Conservation (phyloP, 2,888 invertebrate species). For the Yponomeuta sedellus region DNA sequence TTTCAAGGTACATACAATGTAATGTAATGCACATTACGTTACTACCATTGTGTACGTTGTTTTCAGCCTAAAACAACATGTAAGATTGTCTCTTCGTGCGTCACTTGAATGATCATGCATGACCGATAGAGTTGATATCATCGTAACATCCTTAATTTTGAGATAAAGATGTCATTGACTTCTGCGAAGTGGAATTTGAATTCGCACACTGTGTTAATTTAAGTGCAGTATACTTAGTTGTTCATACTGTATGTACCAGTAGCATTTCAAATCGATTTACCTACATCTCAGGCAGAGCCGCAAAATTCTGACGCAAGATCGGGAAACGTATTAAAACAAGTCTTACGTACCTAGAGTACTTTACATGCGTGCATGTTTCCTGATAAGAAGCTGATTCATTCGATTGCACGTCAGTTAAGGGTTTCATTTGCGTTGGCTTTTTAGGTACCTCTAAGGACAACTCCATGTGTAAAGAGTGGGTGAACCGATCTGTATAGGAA, state of each 20-base stretch:
- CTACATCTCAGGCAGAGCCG: neutral
- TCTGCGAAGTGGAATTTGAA: neutral
- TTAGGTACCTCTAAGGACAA: neutral
- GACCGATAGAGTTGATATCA: slow-evolving; percentile 5
- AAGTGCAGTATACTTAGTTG: neutral
- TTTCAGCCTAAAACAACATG: neutral
- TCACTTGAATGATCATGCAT: slow-evolving; percentile 4
- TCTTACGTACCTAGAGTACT: neutral
- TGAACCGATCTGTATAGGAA: no score
- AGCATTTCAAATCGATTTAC: neutral
- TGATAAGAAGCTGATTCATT: neutral
- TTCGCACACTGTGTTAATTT: neutral
- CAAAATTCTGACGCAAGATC: neutral
- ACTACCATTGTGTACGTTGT: neutral
- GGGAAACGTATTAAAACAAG: no score
- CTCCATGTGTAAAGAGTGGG: no score
- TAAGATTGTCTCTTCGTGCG: neutral
- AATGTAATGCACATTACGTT: no score
- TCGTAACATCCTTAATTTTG: neutral
- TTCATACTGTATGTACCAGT: neutral
- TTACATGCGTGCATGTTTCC: neutral
- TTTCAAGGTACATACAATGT: neutral
- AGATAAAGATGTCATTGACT: slow-evolving; percentile 1
- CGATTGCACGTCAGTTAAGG: neutral
- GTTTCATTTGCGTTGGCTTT: neutral